Evolutionary conservation across 2,797 vertebrate genomes (phyloP).

Genomic region (Molothrus aeneus): DNA sequence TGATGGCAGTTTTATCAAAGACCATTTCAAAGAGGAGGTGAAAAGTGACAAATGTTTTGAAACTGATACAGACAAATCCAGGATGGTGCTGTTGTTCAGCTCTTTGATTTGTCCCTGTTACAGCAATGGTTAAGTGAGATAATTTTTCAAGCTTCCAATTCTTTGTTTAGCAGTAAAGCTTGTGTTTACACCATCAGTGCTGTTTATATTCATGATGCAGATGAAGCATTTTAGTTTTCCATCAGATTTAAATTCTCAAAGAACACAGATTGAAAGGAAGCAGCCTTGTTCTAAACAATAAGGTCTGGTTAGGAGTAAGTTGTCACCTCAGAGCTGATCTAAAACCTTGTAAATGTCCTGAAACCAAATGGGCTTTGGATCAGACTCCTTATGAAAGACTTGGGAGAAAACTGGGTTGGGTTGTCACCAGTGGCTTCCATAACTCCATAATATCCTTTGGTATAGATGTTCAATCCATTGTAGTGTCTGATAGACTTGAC

Average conservation of each 20-base stretch:
- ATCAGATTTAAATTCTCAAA: neutral
- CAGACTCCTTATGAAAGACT: neutral
- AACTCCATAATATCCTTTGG: neutral
- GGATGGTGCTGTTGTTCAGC: neutral
- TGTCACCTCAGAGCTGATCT: neutral
- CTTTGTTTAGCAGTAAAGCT: conserved; percentile 1
- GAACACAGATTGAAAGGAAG: neutral
- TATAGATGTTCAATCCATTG: neutral
- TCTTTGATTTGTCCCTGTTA: neutral
- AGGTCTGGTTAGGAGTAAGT: neutral
- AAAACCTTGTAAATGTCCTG: neutral
- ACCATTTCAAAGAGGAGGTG: neutral
- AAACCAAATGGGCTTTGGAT: neutral
- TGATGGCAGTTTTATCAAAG: neutral
- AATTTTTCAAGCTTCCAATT: neutral
- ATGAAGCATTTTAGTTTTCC: neutral
- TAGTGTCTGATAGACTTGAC: neutral
- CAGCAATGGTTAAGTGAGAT: neutral
- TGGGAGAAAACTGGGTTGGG: neutral
- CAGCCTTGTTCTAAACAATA: neutral
- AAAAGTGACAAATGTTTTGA: neutral
- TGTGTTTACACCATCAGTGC: neutral
- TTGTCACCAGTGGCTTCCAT: neutral
- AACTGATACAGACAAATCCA: neutral
- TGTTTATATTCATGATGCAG: neutral